Evolutionary conservation across 1,140 invertebrate genomes (phyloP).

Genomic region (Periplaneta americana): DNA sequence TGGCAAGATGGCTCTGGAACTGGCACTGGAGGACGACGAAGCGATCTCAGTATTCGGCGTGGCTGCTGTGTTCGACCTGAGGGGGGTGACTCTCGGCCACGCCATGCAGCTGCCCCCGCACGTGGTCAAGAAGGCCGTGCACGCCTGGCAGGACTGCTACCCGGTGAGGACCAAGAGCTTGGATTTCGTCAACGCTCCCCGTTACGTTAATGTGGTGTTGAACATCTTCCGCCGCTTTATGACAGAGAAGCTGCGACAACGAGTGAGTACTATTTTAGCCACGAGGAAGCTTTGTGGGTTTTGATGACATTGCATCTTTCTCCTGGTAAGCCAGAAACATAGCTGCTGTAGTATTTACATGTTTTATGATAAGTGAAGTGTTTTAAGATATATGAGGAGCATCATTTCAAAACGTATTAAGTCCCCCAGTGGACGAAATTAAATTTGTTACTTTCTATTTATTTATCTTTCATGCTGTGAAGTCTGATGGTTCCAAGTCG

Average conservation of each 20-base stretch:
- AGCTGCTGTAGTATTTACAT: too few species aligned
- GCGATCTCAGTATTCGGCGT: conserved; percentile 50
- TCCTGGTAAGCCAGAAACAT: too few species aligned
- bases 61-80: conserved; percentile 53
- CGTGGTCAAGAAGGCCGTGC: conserved; percentile 50
- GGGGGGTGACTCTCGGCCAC: conserved; percentile 49
- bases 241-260: conserved; percentile 55
- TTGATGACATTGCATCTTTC: too few species aligned
- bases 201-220: conserved; percentile 59
- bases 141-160: conserved; percentile 62
- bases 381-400: too few species aligned
- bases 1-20: conserved; percentile 25
- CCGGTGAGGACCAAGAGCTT: conserved; percentile 60
- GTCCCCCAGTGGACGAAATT: too few species aligned
- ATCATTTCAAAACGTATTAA: too few species aligned
- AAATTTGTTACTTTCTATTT: too few species aligned
- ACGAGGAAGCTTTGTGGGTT: too few species aligned
- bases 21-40: conserved; percentile 37
- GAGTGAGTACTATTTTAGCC: conserved; percentile 35
- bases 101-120: conserved; percentile 50
- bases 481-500: too few species aligned
- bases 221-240: conserved; percentile 65
- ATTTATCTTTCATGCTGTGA: too few species aligned
- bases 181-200: conserved; percentile 65
- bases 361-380: too few species aligned